Conservation (phyloP, 2,113 vertebrate species). For the Oreocharis arfaki region DNA sequence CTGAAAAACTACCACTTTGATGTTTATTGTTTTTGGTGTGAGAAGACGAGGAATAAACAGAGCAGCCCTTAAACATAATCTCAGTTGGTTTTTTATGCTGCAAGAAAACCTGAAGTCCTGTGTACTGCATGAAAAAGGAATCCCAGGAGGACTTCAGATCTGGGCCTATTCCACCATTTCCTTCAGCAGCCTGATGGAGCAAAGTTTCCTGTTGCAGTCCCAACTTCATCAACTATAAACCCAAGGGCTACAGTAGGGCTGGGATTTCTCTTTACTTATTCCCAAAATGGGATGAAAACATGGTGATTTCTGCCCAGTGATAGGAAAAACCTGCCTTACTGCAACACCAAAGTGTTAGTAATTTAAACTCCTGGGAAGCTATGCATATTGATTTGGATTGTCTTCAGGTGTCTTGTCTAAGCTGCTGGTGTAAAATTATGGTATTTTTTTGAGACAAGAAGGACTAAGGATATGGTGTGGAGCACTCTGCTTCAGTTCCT, state of each 20-base stretch:
- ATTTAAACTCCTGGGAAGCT: neutral
- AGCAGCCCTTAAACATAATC: neutral
- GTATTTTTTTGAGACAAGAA: neutral
- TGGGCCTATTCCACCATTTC: neutral
- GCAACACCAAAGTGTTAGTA: neutral
- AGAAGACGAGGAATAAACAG: neutral
- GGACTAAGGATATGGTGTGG: neutral
- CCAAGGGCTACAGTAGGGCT: neutral
- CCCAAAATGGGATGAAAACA: neutral
- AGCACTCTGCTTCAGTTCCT: neutral
- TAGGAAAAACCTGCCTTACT: neutral
- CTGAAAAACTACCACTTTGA: neutral
- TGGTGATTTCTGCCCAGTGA: neutral
- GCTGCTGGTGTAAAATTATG: neutral
- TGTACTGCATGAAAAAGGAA: neutral
- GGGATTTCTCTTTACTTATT: neutral
- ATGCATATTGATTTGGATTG: rapidly evolving
- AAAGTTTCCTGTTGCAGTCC: neutral
- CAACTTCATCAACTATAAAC: neutral
- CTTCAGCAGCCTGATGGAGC: neutral
- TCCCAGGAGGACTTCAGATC: neutral
- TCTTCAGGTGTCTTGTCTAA: neutral
- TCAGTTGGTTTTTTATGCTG: neutral
- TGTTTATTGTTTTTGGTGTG: neutral
- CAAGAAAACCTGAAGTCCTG: neutral